Percentiles rank a stretch among this genome's conserved stretches.
Evolutionary conservation across 2,113 vertebrate species (phyloP).

Genomic region (Silurus glanis): DNA sequence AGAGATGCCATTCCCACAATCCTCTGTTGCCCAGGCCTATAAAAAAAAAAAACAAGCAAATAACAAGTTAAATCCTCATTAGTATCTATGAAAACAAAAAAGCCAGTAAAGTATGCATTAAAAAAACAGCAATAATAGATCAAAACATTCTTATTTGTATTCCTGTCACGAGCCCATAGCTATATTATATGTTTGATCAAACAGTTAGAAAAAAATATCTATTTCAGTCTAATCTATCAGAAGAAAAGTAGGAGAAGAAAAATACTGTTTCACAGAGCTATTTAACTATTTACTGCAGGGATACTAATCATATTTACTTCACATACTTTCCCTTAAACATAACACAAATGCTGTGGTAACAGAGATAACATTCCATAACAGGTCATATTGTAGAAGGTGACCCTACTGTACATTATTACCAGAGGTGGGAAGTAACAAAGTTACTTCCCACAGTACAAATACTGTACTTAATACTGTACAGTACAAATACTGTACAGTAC

Average conservation of each 20-base stretch:
- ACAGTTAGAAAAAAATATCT: not conserved
- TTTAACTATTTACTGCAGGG: not conserved
- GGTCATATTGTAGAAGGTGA: not conserved
- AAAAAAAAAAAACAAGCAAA: conserved; percentile 61
- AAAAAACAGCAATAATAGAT: not conserved
- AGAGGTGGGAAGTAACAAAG: too few relatives aligned
- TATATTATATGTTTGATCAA: not conserved
- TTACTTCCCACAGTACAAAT: too few relatives aligned
- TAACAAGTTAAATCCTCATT: conserved; percentile 42
- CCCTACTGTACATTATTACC: too few relatives aligned
- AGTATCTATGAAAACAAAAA: not conserved
- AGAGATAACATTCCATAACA: not conserved
- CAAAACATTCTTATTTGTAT: conserved; percentile 12
- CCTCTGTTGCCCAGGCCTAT: conserved; percentile 65
- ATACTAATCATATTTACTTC: not conserved
- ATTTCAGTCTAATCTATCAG: too few relatives aligned
- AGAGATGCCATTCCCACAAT: conserved; percentile 59
- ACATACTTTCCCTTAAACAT: not conserved
- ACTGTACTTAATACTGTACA: too few relatives aligned
- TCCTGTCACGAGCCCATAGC: not conserved
- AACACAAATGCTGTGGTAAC: not conserved
- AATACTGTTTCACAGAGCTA: not conserved
- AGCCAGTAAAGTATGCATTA: not conserved
- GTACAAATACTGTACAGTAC: too few relatives aligned
- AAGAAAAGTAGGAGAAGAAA: conserved; percentile 5